These are phyloP conservation scores for Araneus ventricosus DNA, from an alignment of 1,140 invertebrate genomes.

Conservation along the genomic window DNA sequence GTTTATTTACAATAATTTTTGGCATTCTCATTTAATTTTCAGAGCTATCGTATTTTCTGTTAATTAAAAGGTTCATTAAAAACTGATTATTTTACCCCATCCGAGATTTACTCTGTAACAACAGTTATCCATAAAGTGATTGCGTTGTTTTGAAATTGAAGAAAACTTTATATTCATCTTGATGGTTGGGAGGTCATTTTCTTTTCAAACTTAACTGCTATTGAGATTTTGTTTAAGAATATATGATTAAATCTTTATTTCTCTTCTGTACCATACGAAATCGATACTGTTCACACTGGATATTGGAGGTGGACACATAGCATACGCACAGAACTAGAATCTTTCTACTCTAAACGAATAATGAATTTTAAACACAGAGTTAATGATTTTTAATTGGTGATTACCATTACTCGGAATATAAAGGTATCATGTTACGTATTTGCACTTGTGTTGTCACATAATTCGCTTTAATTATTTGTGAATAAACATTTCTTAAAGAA, in stretches of 20 bases:
- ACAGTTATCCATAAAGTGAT: not conserved
- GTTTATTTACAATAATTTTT: too few species aligned
- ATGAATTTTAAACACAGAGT: not conserved
- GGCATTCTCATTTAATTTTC: too few species aligned
- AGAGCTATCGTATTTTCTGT: too few species aligned
- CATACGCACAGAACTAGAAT: conserved; percentile 39
- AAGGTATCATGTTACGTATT: not conserved
- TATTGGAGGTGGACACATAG: not conserved
- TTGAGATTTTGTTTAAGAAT: too few species aligned
- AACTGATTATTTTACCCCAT: too few species aligned
- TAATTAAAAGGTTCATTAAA: too few species aligned
- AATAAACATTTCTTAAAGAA: conserved; percentile 49
- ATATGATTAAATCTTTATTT: too few species aligned
- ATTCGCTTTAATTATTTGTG: conserved; percentile 33
- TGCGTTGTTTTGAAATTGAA: too few species aligned
- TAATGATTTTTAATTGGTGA: not conserved
- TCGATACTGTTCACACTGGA: not conserved
- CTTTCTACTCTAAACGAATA: not conserved
- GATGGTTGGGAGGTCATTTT: too few species aligned
- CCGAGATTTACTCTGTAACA: too few species aligned
- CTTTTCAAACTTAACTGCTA: not conserved
- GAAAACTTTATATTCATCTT: too few species aligned
- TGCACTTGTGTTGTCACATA: conserved; percentile 14
- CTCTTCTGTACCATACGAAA: too few species aligned
- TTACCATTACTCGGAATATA: conserved; percentile 3